phyloP scores from a whole-genome alignment of 2,888 invertebrate genomes.

The Harpalus rubripes region DNA sequence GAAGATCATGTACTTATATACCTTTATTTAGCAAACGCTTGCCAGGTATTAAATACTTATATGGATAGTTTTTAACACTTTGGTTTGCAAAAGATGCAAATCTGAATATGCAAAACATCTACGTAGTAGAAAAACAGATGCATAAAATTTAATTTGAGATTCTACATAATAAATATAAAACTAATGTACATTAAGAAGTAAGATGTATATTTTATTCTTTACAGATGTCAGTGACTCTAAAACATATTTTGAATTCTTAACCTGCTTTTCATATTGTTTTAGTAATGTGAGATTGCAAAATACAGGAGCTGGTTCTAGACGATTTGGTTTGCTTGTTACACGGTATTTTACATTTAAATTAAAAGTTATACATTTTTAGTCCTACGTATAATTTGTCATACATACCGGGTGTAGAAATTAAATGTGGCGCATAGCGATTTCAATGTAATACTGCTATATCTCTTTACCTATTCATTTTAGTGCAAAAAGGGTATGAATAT shows the following conservation, averaged over 20 bases:
- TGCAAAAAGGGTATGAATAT: too few species aligned
- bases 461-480: too few species aligned
- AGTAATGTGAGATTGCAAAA: not conserved
- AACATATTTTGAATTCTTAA: not conserved
- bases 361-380: too few species aligned
- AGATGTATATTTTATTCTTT: constrained; percentile 2
- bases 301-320: not conserved
- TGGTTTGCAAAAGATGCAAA: not conserved
- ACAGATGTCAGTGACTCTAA: not conserved
- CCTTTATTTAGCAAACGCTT: constrained; percentile 34
- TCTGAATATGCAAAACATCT: not conserved
- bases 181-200: not conserved
- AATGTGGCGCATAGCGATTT: too few species aligned
- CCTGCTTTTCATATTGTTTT: not conserved
- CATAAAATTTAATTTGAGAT: constrained; percentile 13
- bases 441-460: too few species aligned
- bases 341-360: too few species aligned
- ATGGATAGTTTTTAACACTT: constrained; percentile 20
- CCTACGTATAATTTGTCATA: too few species aligned
- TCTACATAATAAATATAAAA: constrained; percentile 20
- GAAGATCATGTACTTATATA: constrained; percentile 9
- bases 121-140: constrained; percentile 12
- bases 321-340: too few species aligned
- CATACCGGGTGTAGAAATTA: too few species aligned
- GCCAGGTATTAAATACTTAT: constrained; percentile 10